Base-by-base conservation (phyloP, 2,113 vertebrate genomes). In the Solea senegalensis region DNA sequence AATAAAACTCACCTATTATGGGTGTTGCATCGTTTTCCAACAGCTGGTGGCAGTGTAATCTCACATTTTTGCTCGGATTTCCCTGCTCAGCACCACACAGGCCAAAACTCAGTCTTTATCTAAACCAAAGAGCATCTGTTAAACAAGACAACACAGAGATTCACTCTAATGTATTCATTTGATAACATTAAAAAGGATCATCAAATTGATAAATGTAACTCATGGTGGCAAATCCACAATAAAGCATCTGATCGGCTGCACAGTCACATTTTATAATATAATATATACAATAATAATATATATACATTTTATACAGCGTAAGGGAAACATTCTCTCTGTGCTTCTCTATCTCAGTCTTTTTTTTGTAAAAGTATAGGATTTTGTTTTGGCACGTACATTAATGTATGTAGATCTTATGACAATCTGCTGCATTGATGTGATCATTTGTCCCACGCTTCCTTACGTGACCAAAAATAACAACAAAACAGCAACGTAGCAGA, bases 11-110 rank as follows among this genome's bases (percentile, higher is more conserved):
- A 34, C 34, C 34, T 34, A 3, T 34, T 34, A 34, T 34, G 34
- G 34, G 34, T 6, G 34, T 34, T 34, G 5, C 7, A 26, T 56
- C 8, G 4, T 55, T 49, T 68, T 21, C 56, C 43, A 51, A 9
- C 85, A 83, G 58, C 2, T 9, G 87, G 58, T 60, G 73, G 83
- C 76, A 84, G 60, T 77, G 63, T 81, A 67, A 46, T 39, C n/a
- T 74, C 11, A 64, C 12, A 7, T 13, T 71, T 21, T 61, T 45
- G 2, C n/a, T n/a, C 44, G 45, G 8, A 55, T 12, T 44, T 58
- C 39, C 21, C 41, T 41, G 10, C 12, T 63, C 13, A 26, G 4
- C 16, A 56, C 44, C 27, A 28, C 13, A 52, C 34, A 34, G 21
- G 21, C 21, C 21, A 21, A 21, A 21, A 21, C 21, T 21, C 21